Evolutionary conservation across 2,888 invertebrate species (phyloP), one percentile per base, ranked within the genome.

Genomic region (Branchellion lobata): DNA sequence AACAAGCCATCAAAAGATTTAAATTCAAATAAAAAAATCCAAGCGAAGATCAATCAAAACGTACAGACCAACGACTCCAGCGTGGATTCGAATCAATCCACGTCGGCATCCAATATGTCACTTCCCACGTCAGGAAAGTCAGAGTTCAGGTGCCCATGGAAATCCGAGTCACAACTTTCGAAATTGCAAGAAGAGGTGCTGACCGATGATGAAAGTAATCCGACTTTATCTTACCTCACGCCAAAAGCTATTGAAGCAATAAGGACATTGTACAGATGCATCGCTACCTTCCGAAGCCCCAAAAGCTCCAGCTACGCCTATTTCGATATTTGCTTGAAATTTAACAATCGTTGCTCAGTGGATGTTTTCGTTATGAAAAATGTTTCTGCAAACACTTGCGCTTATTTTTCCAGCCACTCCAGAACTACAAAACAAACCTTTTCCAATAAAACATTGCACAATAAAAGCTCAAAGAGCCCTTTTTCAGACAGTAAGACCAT

Each of bases 241-340:
- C 8, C 51, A 2, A 69, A 53, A 8, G 40, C 75, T 2, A 21
- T 73, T 21, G 21, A 33, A 2, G 81, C 81, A 14, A 76, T 82
- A 24, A 51, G 36, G 69, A 21, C 3, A 29, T 61, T 82, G 51
- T 78, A 78, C 27, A 47, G 75, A 18, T 47, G 33, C 2, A 75
- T 81, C 29, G 47, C 61, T 0, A 77, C 68, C 14, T 69, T 80
- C 29, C 57, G 79, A 21, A 78, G 75, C 31, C 69, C 71, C 27
- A 57, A 79, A 40, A 71, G 57, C 18, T 61, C 18, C 14, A 29
- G 31, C 18, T 81, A 83, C 51, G 53, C 24, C 34, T 83, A 81
- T 65, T 31, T 47, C 3, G 81, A 82, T 77, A 71, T 84, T 11
- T 84, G 84, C 81, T 84, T 84, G 1, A 81, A 65, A 47, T 77